Evolutionary conservation across 2,113 vertebrate genomes (phyloP), one percentile per base, ranked within the genome.

Genomic region (Cyanoramphus novaezelandiae): DNA sequence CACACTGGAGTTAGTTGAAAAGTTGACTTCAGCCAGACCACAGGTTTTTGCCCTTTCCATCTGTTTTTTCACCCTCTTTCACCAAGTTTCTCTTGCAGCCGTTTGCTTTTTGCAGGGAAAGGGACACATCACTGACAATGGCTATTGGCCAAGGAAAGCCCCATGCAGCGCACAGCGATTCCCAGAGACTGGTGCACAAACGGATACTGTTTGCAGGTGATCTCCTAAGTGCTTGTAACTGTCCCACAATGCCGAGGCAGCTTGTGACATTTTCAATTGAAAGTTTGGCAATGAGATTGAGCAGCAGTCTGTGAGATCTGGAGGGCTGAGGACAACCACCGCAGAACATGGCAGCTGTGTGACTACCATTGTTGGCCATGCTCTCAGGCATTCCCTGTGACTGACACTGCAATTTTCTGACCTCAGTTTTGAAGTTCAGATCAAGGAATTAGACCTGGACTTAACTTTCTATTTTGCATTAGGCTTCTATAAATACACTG

Each of bases 391-490:
- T 20, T 21, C 28, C 31, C 9, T 2, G 2, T n/a, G 43, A 86
- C 90, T 93, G 92, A 96, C 86, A 88, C 68, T 95, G 93, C 92
- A 93, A 60, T 88, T 86, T 95, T 86, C 82, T 93, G 85, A 95
- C 90, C 90, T 90, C 72, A 7, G 59, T 93, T 90, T 88, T 75
- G 64, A 81, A 88, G 88, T 88, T 94, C 88, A 94, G 76, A 81
- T 55, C 63, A 77, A 93, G 88, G 82, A 93, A 83, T 94, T 52
- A 71, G 41, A 47, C 52, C 69, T 83, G 72, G 64, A 65, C 68
- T 93, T 96, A 95, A 94, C 88, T 95, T 95, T 96, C 92, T 92
- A 33, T 94, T 96, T 96, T 13, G 13, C 84, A 92, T 96, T 93
- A 94, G 76, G 82, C 76, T 88, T 88, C 94, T 94, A 90, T 96